Base-by-base conservation (phyloP, 1,140 invertebrate genomes). In the Bombus haemorrhoidalis region DNA sequence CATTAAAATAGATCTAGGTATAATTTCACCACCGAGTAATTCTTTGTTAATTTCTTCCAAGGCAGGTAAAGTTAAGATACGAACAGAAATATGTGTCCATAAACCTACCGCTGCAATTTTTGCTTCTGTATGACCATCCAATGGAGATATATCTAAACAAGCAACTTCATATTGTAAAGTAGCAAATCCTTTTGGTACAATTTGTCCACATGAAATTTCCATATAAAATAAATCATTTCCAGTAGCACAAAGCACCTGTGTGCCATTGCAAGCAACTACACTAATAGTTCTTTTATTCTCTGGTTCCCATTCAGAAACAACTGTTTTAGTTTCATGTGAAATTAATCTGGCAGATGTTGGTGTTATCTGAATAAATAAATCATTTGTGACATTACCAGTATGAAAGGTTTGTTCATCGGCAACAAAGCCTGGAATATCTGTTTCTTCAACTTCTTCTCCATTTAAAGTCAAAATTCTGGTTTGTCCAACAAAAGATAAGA, bases 381-480 rank as follows among this genome's bases (percentile, higher is more conserved):
- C 96, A 91, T 97, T 95, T 28, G 96, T 96, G 8, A 99, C 98
- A 95, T 99, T 99, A 0, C 98, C 98, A 85, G 98, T 98, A 90
- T 97, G 98, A 91, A 99, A 98, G 1, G 99, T 99, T 94, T 99
- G 98, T 87, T 98, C 96, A 91, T 98, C 97, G 10, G 98, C 97
- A 66, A 98, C 96, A 93, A 99, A 99, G 47, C 98, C 98, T 69
- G 96, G 92, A 85, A 98, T 98, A 92, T 99, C 98, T 0, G 98
- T 99, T 95, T 99, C 99, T 94, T 99, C 99, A 0, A 99, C 98
- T 95, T 99, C 99, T 92, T 99, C 99, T 0, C 98, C 98, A 91
- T 97, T 98, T 41, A 99, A 93, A 86, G 97, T 97, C 64, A 99
- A 95, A 78, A 99, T 97, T 90, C 98, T 97, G 6, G 98, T 99